Percentiles rank a stretch among this genome's conserved stretches.
These are phyloP conservation scores for Pterophyllum scalare DNA, from an alignment of 2,113 vertebrate genomes.

Conservation along the genomic window DNA sequence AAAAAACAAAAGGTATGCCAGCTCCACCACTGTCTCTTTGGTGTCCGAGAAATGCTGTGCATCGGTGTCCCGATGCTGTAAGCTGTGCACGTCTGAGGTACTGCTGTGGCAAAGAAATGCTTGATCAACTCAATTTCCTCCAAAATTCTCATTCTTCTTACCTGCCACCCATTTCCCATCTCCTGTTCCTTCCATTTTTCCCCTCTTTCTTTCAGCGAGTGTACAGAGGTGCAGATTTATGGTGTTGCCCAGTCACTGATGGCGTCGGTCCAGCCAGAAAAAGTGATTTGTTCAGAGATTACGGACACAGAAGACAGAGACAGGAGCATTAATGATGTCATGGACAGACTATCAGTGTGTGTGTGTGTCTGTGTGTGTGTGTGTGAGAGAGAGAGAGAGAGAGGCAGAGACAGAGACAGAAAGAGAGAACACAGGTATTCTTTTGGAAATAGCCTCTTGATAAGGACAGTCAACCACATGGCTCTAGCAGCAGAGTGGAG, in stretches of 20 bases:
- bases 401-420: no score
- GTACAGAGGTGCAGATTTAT: slow-evolving; percentile 41
- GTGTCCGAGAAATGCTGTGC: neutral
- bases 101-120: slow-evolving; percentile 32
- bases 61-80: slow-evolving; percentile 8
- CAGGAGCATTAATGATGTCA: slow-evolving; percentile 29
- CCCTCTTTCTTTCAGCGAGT: neutral
- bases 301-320: slow-evolving; percentile 18
- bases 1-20: neutral
- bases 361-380: neutral
- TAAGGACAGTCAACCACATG: neutral
- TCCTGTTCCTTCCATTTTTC: neutral
- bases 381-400: no score
- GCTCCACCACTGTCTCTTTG: neutral
- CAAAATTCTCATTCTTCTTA: slow-evolving; percentile 37
- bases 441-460: neutral
- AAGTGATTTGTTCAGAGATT: slow-evolving; percentile 48
- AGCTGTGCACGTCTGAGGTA: slow-evolving; percentile 25
- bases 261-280: slow-evolving; percentile 36
- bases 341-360: slow-evolving; percentile 18
- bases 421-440: neutral
- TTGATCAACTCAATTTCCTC: slow-evolving; percentile 52
- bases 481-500: neutral
- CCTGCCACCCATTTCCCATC: slow-evolving; percentile 20
- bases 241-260: slow-evolving; percentile 5